Evolutionary conservation across 2,113 vertebrate genomes (phyloP).

Genomic region (Callospermophilus lateralis): DNA sequence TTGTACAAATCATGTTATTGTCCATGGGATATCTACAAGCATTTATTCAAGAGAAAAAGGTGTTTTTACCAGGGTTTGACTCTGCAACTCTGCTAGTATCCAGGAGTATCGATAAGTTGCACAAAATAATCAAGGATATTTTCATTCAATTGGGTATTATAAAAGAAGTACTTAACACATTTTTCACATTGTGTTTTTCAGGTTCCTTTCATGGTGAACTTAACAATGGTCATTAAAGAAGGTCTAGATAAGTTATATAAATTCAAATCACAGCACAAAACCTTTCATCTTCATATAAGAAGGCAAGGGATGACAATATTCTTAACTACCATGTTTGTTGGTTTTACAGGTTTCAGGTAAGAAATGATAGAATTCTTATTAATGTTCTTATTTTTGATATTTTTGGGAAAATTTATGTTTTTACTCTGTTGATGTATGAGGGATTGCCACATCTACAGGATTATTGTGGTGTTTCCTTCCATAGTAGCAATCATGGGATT

Average conservation of each 20-base stretch:
- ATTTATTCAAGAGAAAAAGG: not conserved
- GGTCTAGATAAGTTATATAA: not conserved
- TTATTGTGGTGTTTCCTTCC: not conserved
- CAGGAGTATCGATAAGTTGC: not conserved
- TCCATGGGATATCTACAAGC: not conserved
- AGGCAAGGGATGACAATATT: not conserved
- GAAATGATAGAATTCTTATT: not conserved
- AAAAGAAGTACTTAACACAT: not conserved
- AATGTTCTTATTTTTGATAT: not conserved
- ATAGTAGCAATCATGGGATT: not conserved
- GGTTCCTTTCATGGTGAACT: not conserved
- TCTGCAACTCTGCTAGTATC: not conserved
- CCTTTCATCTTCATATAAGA: not conserved
- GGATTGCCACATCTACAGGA: not conserved
- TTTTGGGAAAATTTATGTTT: not conserved
- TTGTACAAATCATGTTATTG: not conserved
- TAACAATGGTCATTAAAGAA: not conserved
- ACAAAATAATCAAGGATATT: not conserved
- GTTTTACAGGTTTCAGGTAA: not conserved
- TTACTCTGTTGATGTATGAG: not conserved
- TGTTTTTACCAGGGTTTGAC: not conserved
- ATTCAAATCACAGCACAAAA: not conserved
- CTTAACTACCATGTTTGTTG: not conserved
- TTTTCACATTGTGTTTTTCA: not conserved
- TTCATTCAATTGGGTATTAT: not conserved